Evolutionary conservation across 2,888 invertebrate genomes (phyloP), one percentile per base, ranked within the genome.

Genomic region (Agonopterix heracliana): DNA sequence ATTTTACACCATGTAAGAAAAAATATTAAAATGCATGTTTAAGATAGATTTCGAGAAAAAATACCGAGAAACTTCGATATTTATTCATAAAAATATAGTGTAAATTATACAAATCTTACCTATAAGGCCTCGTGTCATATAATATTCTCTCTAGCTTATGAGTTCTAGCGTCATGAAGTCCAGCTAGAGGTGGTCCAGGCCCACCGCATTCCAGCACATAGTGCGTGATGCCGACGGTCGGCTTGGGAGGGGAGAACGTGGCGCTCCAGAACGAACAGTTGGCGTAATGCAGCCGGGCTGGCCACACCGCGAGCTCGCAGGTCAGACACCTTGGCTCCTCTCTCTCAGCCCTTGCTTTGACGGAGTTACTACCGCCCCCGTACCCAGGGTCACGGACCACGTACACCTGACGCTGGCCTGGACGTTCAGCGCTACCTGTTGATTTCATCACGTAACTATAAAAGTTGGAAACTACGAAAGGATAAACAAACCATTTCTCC

Each of bases 131-230:
- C 76, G 92, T 93, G 80, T 93, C 96, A 84, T 94, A 95, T 60
- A 95, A 89, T 65, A 94, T 91, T 78, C 93, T 91, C 59, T 94
- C 90, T 80, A 95, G 90, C 74, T 93, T 93, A 82, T 95, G 95
- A 45, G 92, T 93, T 64, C 90, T 90, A 66, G 93, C 92, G 59
- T 92, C 91, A 78, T 96, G 95, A 60, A 95, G 91, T 17, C 92
- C 95, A 44, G 95, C 95, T 63, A 95, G 90, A 53, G 98, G 97
- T 57, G 97, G 91, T 53, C 95, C 96, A 42, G 97, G 97, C n/a
- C 98, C 98, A 65, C 94, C 93, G 81, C 98, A 98, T 72, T 95
- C 93, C 62, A 97, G 90, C 61, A 96, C 96, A 78, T 96, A 96
- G 73, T 87, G 86, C 51, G 86, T 80, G 61, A 88, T 86, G 85